Percentiles rank a stretch among this genome's conserved stretches.
Conservation (phyloP, 2,888 invertebrate species). For the Agrochola lota region DNA sequence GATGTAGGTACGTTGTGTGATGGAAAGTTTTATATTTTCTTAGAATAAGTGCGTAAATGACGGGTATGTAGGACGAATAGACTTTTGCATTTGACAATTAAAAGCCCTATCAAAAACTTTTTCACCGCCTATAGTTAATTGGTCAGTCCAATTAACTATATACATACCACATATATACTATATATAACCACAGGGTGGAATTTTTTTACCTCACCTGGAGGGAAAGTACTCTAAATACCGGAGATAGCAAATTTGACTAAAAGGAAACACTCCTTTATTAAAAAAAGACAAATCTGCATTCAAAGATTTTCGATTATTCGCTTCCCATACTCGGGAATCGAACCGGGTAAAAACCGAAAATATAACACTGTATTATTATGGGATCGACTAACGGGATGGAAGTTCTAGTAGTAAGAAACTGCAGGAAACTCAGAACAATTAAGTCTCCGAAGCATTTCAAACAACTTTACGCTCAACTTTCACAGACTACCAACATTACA, state of each 20-base stretch:
- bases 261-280: too few species aligned
- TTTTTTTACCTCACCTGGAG: too few species aligned
- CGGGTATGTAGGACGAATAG: background rate
- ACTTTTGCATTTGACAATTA: background rate
- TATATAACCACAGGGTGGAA: too few species aligned
- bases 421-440: constrained; percentile 13
- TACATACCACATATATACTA: too few species aligned
- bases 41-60: background rate
- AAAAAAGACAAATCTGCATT: too few species aligned
- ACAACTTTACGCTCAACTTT: constrained; percentile 47
- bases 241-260: too few species aligned
- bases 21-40: constrained; percentile 19
- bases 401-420: constrained; percentile 13
- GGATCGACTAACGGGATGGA: too few species aligned
- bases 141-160: background rate
- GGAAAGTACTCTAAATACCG: too few species aligned
- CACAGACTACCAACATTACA: constrained; percentile 30
- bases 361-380: too few species aligned
- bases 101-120: background rate
- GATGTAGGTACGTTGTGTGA: constrained; percentile 11
- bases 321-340: too few species aligned
- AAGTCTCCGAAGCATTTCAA: constrained; percentile 26
- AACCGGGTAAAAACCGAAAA: too few species aligned
- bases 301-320: too few species aligned
- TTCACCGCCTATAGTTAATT: background rate